Base-by-base conservation (phyloP, 2,113 vertebrate genomes). In the Chaetorhynchus papuensis region DNA sequence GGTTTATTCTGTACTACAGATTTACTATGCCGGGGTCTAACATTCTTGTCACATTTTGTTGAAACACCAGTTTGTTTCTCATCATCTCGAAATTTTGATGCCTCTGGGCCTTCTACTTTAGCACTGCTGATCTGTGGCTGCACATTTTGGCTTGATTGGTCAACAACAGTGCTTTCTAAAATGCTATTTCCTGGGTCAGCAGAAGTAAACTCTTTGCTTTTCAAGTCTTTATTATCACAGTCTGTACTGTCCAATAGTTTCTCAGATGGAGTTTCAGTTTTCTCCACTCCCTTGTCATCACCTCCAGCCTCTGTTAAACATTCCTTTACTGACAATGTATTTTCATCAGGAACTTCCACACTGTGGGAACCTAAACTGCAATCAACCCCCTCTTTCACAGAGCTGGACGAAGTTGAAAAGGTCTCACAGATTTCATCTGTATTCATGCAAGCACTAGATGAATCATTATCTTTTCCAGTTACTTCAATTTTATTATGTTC, bases 381-480 rank as follows among this genome's bases (percentile, higher is more conserved):
- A 50, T 94, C 95, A 79, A 81, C 26, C 5, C 60, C 80, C 60
- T 90, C 93, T 76, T 94, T 94, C 50, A 84, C 53, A 79, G 89
- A 94, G 65, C 72, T 70, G 60, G 95, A 89, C 12, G 94, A 88
- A 95, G 39, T 49, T 83, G 57, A 56, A 88, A 79, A 95, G 21
- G 96, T 97, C 19, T 98, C 97, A 95, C 98, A 98, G 60, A 98
- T 97, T 41, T 98, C 98, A 91, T 96, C 98, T 83, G 98, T 97
- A 97, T 98, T 98, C 64, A 98, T 90, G 35, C 96, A 98, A 20
- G 96, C 96, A 50, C 92, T 97, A 65, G 98, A 94, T 3, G 97
- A 63, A 52, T 84, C 78, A 56, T 44, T 41, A 84, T 98, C 94
- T 66, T 97, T 94, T 79, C 44, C 90, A 91, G 92, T 60, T 94